These are phyloP conservation scores for Varecia variegata DNA, from an alignment of 2,797 vertebrate species.

Conservation along the genomic window DNA sequence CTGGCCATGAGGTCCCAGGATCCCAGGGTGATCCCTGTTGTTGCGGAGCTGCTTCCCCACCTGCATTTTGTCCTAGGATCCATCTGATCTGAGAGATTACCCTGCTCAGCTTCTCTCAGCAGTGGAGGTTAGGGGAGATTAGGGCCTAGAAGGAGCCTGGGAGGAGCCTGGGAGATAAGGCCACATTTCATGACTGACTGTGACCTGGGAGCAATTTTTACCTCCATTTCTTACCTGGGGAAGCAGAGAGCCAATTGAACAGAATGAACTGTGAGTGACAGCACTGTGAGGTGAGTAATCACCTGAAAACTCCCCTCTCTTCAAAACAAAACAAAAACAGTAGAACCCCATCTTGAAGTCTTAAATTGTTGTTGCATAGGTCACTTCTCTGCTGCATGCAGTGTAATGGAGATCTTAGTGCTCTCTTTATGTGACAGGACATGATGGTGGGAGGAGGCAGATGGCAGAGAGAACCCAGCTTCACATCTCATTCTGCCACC, in stretches of 20 bases:
- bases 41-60: not conserved
- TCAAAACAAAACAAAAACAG: not conserved
- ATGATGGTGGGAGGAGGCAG: not conserved
- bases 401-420: not conserved
- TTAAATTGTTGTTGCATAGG: not conserved
- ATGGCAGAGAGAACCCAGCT: not conserved
- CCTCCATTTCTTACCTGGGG: conserved; percentile 11
- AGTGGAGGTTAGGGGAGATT: too few species aligned
- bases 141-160: not conserved
- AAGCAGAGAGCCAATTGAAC: not conserved
- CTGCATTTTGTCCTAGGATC: not conserved
- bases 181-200: not conserved
- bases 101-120: not conserved
- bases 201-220: not conserved
- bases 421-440: not conserved
- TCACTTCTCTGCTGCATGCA: not conserved
- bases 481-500: not conserved
- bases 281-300: not conserved
- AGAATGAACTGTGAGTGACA: conserved; percentile 27
- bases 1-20: not conserved
- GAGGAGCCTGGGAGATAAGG: not conserved
- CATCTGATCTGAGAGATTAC: not conserved
- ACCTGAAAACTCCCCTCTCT: not conserved
- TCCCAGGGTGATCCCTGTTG: not conserved
- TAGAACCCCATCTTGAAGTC: not conserved